Evolutionary conservation across 2,888 invertebrate species (phyloP), one percentile per base, ranked within the genome.

Genomic region (Machimus atricapillus): DNA sequence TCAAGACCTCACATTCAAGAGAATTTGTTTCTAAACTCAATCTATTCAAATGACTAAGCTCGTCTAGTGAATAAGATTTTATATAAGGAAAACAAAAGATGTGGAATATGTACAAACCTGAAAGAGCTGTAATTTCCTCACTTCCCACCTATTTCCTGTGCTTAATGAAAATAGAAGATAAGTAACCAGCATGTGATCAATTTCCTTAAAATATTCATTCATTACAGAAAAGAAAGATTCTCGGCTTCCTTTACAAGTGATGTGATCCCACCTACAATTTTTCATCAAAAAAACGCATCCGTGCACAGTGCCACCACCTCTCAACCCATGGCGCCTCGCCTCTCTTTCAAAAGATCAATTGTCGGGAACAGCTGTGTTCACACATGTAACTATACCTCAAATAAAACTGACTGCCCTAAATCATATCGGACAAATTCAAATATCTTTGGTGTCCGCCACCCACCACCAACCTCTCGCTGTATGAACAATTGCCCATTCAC

Each of bases 351-450:
- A 66, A 27, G 66, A 66, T 66, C 66, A 66, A 27, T 66, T 66
- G 66, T 66, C 66, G 23, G 8, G 66, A 66, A 66, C 66, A 66
- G 66, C 19, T 66, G 66, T 66, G 27, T 23, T 66, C 23, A 66
- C 66, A 23, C 27, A 66, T 27, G 66, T 66, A 66, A 66, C 66
- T 27, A 9, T 27, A 66, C 27, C 66, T 66, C 66, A 66, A 66
- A 66, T 66, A 23, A 3, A 31, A 27, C 19, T 23, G n/a, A 6
- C 23, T 43, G 34, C 81, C 34, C 81, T 81, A 81, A 81, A 81
- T 56, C 81, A 81, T 82, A 66, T 66, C 2, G 52, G 66, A 40
- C 58, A 82, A 82, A 82, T 82, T 66, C 58, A 82, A 58, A 66
- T 52, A 52, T 66, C 58, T 31, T 5, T 37, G 37, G 8, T 4